Conservation (phyloP, 2,113 vertebrate genomes). For the Barbus barbus region DNA sequence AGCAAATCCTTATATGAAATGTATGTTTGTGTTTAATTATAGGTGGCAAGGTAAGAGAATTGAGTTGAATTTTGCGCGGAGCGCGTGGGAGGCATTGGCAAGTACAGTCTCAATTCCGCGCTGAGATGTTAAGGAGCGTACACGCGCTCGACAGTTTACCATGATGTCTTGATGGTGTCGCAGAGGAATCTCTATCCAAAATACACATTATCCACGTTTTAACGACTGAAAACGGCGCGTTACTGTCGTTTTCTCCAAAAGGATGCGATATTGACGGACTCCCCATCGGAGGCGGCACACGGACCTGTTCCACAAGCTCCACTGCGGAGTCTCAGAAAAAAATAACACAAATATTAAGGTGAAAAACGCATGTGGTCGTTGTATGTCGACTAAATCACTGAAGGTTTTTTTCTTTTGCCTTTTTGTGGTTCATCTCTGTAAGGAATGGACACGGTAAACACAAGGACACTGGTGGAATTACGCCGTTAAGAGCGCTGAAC, state of each 20-base stretch:
- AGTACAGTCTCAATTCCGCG: conserved; percentile 17
- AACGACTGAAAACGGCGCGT: background rate
- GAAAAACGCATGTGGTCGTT: background rate
- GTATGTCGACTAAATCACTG: too few species aligned
- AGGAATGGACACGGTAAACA: conserved; percentile 38
- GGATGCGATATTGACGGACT: conserved; percentile 68
- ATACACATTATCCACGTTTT: conserved; percentile 14
- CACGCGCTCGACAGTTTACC: conserved; percentile 44
- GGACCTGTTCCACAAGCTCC: conserved; percentile 76
- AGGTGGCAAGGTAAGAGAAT: background rate
- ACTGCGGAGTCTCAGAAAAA: conserved; percentile 67
- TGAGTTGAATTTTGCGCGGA: conserved; percentile 28
- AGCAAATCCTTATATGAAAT: background rate
- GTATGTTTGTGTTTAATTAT: conserved; percentile 14
- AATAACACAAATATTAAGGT: background rate
- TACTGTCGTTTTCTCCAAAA: conserved; percentile 20
- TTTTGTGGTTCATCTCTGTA: background rate
- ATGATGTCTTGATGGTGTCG: conserved; percentile 29
- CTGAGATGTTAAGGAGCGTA: conserved; percentile 29
- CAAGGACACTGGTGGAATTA: conserved; percentile 45
- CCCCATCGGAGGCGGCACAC: conserved; percentile 62
- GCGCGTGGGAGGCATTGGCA: conserved; percentile 53
- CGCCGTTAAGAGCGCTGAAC: conserved; percentile 34
- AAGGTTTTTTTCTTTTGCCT: background rate
- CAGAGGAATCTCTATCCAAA: conserved; percentile 20